Evolutionary conservation across 2,888 invertebrate genomes (phyloP).

Genomic region (Drosophila recens): DNA sequence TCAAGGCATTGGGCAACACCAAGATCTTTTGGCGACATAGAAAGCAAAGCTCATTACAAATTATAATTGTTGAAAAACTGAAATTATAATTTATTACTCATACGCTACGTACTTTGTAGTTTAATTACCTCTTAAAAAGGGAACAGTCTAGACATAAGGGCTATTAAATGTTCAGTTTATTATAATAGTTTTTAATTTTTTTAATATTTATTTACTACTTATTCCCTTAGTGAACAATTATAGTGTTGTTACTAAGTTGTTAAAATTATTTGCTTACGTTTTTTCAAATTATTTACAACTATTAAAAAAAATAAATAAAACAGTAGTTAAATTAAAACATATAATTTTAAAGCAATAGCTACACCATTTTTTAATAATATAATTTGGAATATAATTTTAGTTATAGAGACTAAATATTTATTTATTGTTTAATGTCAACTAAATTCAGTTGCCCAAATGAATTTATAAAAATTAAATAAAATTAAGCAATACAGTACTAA

Average conservation of each 20-base stretch:
- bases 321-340: too few relatives aligned
- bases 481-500: too few relatives aligned
- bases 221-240: neutral
- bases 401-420: too few relatives aligned
- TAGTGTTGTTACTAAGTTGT: neutral
- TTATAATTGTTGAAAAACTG: constrained; percentile 3
- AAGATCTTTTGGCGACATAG: neutral
- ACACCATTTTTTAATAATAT: too few relatives aligned
- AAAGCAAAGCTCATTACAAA: constrained; percentile 9
- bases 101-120: constrained; percentile 11
- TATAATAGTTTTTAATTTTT: neutral
- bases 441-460: too few relatives aligned
- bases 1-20: neutral
- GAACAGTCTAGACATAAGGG: constrained; percentile 1
- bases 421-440: too few relatives aligned
- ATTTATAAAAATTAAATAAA: too few relatives aligned
- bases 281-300: too few relatives aligned
- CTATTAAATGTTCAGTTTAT: constrained; percentile 8
- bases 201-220: neutral
- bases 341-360: too few relatives aligned
- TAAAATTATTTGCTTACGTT: too few relatives aligned
- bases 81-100: constrained; percentile 14
- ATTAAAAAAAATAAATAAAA: too few relatives aligned
- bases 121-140: constrained; percentile 1
- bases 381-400: too few relatives aligned